Evolutionary conservation across 2,888 invertebrate genomes (phyloP).

Genomic region (Teleiodes luculella): DNA sequence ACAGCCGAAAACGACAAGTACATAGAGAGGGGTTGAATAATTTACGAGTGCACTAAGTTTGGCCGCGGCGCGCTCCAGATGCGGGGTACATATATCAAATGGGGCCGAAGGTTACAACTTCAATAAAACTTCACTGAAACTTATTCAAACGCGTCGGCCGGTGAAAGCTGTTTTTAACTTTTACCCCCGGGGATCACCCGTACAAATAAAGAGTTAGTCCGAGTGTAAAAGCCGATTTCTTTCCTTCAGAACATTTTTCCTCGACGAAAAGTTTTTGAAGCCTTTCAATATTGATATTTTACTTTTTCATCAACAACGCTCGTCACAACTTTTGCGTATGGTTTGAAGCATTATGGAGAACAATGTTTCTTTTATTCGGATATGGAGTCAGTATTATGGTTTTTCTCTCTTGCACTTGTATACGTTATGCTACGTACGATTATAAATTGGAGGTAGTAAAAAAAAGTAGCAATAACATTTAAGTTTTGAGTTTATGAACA

Average conservation of each 20-base stretch:
- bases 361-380: not conserved
- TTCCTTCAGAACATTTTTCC: slow-evolving; percentile 48
- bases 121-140: slow-evolving; percentile 53
- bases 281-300: not conserved
- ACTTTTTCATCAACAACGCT: not conserved
- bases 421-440: too few species aligned
- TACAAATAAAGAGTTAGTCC: slow-evolving; percentile 71
- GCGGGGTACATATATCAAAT: slow-evolving; percentile 65
- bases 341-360: not conserved
- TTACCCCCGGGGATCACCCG: slow-evolving; percentile 58
- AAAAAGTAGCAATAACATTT: too few species aligned
- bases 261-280: slow-evolving; percentile 31
- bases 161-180: slow-evolving; percentile 75
- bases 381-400: not conserved
- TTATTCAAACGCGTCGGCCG: slow-evolving; percentile 55
- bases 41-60: slow-evolving; percentile 72
- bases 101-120: slow-evolving; percentile 56
- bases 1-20: slow-evolving; percentile 51
- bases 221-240: slow-evolving; percentile 56
- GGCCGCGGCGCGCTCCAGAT: slow-evolving; percentile 55
- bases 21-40: slow-evolving; percentile 68
- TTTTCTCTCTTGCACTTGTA: too few species aligned
- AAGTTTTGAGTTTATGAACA: too few species aligned
- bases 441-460: too few species aligned
- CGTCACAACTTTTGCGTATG: not conserved